Percentiles rank a stretch among this genome's conserved stretches.
Evolutionary conservation across 2,113 vertebrate genomes (phyloP).

Genomic region (Oxyruncus cristatus): DNA sequence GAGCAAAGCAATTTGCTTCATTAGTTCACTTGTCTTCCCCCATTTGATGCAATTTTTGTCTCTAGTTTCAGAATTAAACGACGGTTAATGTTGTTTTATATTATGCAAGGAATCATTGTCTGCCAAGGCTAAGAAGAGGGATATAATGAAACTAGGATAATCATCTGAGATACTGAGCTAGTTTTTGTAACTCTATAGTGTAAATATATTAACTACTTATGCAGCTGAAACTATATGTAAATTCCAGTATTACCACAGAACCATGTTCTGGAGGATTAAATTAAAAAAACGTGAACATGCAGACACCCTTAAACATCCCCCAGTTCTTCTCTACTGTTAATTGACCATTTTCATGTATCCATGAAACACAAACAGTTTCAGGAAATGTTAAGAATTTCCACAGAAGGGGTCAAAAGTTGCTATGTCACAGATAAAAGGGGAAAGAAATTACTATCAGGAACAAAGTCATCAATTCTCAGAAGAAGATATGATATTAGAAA

Average conservation of each 20-base stretch:
- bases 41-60: background rate
- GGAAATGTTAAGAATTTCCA: background rate
- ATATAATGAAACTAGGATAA: background rate
- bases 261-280: background rate
- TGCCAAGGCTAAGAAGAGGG: background rate
- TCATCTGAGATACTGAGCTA: background rate
- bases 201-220: background rate
- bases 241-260: background rate
- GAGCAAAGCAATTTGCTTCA: background rate
- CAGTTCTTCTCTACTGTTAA: background rate
- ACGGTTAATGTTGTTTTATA: background rate
- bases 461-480: background rate
- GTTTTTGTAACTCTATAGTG: background rate
- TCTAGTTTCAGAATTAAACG: background rate
- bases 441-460: background rate
- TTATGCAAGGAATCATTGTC: background rate
- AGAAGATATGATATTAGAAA: background rate
- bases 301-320: background rate
- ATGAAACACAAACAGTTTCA: background rate
- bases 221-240: background rate
- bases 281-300: background rate
- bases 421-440: background rate
- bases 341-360: background rate
- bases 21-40: background rate
- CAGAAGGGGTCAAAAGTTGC: background rate